Base-by-base conservation (phyloP, 2,888 invertebrate genomes). In the Cinara cedri region DNA sequence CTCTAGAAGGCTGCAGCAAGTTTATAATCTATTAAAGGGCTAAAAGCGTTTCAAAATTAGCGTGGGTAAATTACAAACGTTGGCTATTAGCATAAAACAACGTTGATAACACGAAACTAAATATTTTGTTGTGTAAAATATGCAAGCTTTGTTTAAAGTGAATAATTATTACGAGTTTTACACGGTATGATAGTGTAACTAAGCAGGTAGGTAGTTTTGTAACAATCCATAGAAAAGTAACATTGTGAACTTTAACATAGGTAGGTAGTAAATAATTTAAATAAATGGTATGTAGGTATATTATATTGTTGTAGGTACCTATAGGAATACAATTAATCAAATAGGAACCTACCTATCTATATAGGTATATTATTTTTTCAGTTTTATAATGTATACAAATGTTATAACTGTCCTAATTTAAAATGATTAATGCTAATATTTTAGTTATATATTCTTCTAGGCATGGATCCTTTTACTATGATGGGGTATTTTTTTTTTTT, bases 71-170 rank as follows among this genome's bases (percentile, higher is more conserved):
- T 55, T 66, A 66, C 66, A 68, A 68, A 76, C 76, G 55, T 57
- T 76, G 14, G 65, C 55, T 76, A 76, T 76, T 76, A 76, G 65
- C 76, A 66, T 76, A 75, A 75, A 75, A 75, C 63, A 51, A 44
- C 65, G 42, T 44, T 75, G 65, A 75, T 65, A 75, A 75, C 75
- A 65, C 6, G 54, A 65, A 75, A 75, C 63, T 75, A 75, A 75
- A 65, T 72, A 72, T 72, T 72, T 49, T 34, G 72, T 19, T 34
- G 24, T 62, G 51, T 62, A 72, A 34, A 62, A 62, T 72, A 19
- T 14, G 46, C 72, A 24, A 72, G 72, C 72, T 49, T 72, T 72
- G 49, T 62, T 72, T 49, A 19, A 62, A 72, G 72, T 34, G 72
- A 72, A 72, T 72, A 72, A 72, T 72, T 72, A 72, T 57, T 49